Evolutionary conservation across 2,888 invertebrate species (phyloP), one percentile per base, ranked within the genome.

Genomic region (Nematopogon swammerdamellus): DNA sequence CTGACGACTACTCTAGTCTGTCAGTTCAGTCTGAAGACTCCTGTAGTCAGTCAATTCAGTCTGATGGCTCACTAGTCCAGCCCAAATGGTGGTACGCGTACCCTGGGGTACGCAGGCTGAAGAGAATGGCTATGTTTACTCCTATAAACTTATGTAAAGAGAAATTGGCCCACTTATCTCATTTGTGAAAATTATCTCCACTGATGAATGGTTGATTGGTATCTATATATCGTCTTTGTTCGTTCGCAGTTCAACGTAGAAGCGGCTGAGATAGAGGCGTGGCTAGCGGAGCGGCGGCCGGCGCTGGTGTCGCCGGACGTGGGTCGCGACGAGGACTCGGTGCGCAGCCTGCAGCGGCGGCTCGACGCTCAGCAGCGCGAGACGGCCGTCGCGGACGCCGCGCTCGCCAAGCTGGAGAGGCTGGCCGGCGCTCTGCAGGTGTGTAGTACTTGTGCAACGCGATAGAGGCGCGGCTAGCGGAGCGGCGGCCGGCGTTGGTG

Each of bases 301-400:
- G 81, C 88, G 45, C 71, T 95, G 25, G 82, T 83, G 0, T 88
- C 89, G 0, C 75, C 81, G 8, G 96, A 97, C 66, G 87, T 89
- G 45, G 97, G 97, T 0, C 89, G 92, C 54, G 97, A 98, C 68
- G 96, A 97, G 70, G 91, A 95, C 60, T 92, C 95, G 0, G 94
- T 94, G 0, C 87, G 88, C 58, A 86, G 89, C 2, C 83, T 95
- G 53, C 81, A 90, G 59, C 86, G 95, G 63, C 88, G 95, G 58
- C 74, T 97, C 29, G 95, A 95, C 62, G 89, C 69, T 0, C 69
- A 92, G 45, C 89, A 90, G 58, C 75, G 94, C 14, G 96, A 97
- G 70, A 80, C 97, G 29, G 82, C 85, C 3, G 85, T 88, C n/a
- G 95, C 92, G 63, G 86, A 89, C 58, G 75, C 82, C 2, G 87